phyloP scores from a whole-genome alignment of 2,888 invertebrate genomes.

The Glaucopsyche alexis region DNA sequence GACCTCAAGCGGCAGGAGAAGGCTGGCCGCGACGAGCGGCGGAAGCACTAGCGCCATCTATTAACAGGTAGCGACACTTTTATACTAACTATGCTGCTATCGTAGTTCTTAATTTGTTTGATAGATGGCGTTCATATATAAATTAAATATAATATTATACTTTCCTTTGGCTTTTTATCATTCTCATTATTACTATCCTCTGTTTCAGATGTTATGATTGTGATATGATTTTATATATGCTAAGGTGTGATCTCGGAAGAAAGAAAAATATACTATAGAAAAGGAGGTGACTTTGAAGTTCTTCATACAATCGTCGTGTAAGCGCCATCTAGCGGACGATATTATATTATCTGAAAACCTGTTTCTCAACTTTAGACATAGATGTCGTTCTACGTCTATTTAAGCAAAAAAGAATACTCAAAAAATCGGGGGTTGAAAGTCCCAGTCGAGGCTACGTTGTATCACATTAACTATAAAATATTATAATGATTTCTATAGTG shows the following conservation, averaged over 20 bases:
- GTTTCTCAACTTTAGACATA: neutral
- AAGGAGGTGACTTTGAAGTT: constrained; percentile 43
- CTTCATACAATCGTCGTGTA: neutral
- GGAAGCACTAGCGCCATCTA: constrained; percentile 74
- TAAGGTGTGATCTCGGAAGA: constrained; percentile 73
- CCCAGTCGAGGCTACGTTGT: constrained; percentile 20
- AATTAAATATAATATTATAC: neutral
- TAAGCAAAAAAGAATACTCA: constrained; percentile 1
- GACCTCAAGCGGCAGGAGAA: constrained; percentile 86
- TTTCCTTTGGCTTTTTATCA: neutral
- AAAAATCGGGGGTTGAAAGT: neutral
- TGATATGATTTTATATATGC: constrained; percentile 66
- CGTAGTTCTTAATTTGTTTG: neutral
- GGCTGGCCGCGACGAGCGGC: constrained; percentile 81
- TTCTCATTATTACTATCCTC: constrained; percentile 31
- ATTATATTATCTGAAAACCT: neutral
- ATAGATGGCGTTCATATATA: constrained; percentile 41
- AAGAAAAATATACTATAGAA: constrained; percentile 32
- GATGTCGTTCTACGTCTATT: neutral
- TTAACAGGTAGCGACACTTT: constrained; percentile 45
- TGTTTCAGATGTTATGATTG: constrained; percentile 55
- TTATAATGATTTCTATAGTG: constrained; percentile 6
- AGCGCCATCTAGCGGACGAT: neutral
- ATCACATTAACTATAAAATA: constrained; percentile 4
- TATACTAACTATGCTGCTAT: neutral